Evolutionary conservation across 2,888 invertebrate species (phyloP).

Genomic region (Unio pictorum): DNA sequence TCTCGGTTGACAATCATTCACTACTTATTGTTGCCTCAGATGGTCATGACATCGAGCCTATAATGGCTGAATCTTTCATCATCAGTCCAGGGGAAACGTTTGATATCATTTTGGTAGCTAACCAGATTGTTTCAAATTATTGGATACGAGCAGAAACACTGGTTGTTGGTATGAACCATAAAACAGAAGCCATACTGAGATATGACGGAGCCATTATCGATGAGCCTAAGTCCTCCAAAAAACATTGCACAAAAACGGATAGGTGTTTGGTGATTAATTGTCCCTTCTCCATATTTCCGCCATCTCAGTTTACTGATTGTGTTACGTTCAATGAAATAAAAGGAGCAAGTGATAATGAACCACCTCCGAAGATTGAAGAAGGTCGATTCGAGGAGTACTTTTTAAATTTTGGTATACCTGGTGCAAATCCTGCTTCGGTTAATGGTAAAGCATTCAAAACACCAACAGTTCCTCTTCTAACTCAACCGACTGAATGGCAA

Average conservation of each 20-base stretch:
- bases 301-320: conserved; percentile 18
- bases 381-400: conserved; percentile 45
- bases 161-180: conserved; percentile 19
- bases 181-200: conserved; percentile 37
- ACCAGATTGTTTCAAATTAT: conserved; percentile 42
- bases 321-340: conserved; percentile 28
- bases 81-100: conserved; percentile 56
- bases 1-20: conserved; percentile 52
- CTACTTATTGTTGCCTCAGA: conserved; percentile 49
- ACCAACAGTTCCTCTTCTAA: conserved; percentile 34
- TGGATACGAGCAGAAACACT: conserved; percentile 56
- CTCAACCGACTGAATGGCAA: conserved; percentile 36
- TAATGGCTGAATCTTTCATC: conserved; percentile 36
- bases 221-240: conserved; percentile 23
- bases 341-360: conserved; percentile 5
- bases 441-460: conserved; percentile 30
- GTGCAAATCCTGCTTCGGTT: conserved; percentile 22
- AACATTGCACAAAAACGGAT: conserved; percentile 25
- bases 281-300: conserved; percentile 23
- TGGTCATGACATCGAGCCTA: conserved; percentile 41
- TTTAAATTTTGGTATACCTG: conserved; percentile 50
- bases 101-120: conserved; percentile 52
- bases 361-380: conserved; percentile 8
- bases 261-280: conserved; percentile 45
- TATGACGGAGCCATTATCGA: conserved; percentile 32